Evolutionary conservation across 2,888 invertebrate species (phyloP).

Genomic region (Argyra leucocephala): DNA sequence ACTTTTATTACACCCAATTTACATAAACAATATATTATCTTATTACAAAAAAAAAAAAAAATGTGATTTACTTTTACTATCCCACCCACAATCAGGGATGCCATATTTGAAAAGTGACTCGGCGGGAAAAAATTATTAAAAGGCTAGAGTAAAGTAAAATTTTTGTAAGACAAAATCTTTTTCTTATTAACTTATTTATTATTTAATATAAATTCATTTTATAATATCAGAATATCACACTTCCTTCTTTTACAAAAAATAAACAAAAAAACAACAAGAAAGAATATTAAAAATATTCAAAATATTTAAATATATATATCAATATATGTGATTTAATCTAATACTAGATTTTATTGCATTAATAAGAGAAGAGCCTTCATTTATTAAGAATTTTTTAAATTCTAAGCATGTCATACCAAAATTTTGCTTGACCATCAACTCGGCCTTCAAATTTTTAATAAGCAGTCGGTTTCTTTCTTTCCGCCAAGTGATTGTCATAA

Average conservation of each 20-base stretch:
- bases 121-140: constrained; percentile 4
- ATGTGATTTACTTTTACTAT: too few species aligned
- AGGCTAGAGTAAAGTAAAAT: background rate
- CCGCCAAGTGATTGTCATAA: constrained; percentile 7
- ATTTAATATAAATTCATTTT: background rate
- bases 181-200: background rate
- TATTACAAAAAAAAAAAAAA: too few species aligned
- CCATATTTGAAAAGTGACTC: background rate
- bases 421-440: constrained; percentile 14
- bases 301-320: background rate
- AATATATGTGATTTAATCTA: background rate
- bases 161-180: background rate
- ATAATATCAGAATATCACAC: background rate
- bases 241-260: background rate
- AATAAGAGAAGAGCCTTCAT: constrained; percentile 10
- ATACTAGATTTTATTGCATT: constrained; percentile 9
- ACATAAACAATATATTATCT: too few species aligned
- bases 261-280: background rate
- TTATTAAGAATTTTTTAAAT: background rate
- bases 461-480: constrained; percentile 10
- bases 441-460: constrained; percentile 11
- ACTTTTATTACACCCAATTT: too few species aligned
- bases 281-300: too few species aligned
- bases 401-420: constrained; percentile 7
- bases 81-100: background rate